Evolutionary conservation across 2,888 invertebrate species (phyloP).

Genomic region (Drosophila acutilabella): DNA sequence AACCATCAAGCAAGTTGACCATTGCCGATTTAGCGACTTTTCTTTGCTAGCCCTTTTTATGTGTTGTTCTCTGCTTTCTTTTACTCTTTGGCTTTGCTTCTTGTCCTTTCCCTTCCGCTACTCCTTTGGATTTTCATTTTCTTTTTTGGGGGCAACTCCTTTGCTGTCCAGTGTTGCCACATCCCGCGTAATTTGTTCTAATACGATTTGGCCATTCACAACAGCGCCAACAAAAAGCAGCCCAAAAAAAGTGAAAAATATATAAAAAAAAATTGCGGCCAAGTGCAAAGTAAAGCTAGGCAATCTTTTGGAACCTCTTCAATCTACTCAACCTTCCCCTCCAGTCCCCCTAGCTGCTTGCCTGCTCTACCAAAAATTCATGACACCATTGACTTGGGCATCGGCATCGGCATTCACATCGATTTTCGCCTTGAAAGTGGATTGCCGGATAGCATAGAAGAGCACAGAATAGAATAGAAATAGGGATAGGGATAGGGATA

Average conservation of each 20-base stretch:
- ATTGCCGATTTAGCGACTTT: slow-evolving; percentile 29
- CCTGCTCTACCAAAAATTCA: neutral
- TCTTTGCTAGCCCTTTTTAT: slow-evolving; percentile 20
- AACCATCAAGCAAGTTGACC: slow-evolving; percentile 49
- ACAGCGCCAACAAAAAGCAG: slow-evolving; percentile 16
- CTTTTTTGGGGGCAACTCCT: neutral
- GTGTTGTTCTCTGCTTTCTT: neutral
- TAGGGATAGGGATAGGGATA: too few relatives aligned
- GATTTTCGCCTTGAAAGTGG: slow-evolving; percentile 64
- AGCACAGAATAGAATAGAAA: too few relatives aligned
- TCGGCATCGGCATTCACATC: slow-evolving; percentile 48
- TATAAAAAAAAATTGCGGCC: slow-evolving; percentile 30
- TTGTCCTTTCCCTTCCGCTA: slow-evolving; percentile 2
- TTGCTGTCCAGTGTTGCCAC: slow-evolving; percentile 20
- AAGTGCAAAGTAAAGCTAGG: slow-evolving; percentile 62
- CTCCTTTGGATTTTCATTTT: neutral
- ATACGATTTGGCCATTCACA: slow-evolving; percentile 54
- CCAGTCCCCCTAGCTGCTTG: neutral
- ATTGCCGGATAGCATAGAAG: slow-evolving; percentile 42
- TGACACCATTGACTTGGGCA: slow-evolving; percentile 12
- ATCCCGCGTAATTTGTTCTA: slow-evolving; percentile 69
- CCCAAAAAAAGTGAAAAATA: neutral
- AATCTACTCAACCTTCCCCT: neutral
- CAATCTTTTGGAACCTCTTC: slow-evolving; percentile 59
- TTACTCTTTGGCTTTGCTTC: slow-evolving; percentile 12